Conservation (phyloP, 1,140 invertebrate genomes). For the Ectropis grisescens region DNA sequence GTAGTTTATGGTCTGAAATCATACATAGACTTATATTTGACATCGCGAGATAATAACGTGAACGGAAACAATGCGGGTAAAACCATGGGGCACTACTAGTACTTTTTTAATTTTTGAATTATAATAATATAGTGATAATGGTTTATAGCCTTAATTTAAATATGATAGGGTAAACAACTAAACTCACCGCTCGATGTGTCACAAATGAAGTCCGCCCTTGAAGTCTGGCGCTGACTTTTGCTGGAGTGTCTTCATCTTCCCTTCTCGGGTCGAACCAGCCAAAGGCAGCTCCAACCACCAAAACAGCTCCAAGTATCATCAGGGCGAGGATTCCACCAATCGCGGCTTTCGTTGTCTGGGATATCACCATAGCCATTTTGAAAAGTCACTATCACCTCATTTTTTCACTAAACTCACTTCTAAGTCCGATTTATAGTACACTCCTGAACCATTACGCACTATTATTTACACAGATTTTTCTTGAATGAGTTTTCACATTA, state of each 20-base stretch:
- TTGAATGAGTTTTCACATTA: too few species aligned
- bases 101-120: too few species aligned
- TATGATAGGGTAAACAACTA: too few species aligned
- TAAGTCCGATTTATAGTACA: slow-evolving; percentile 6
- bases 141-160: too few species aligned
- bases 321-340: slow-evolving; percentile 53
- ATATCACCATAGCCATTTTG: slow-evolving; percentile 65
- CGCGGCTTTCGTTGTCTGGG: slow-evolving; percentile 58
- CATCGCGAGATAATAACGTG: too few species aligned
- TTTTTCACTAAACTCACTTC: slow-evolving; percentile 12
- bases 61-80: too few species aligned
- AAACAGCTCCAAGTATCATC: slow-evolving; percentile 58
- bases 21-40: too few species aligned
- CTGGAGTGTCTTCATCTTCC: slow-evolving; percentile 59
- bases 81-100: too few species aligned
- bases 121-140: too few species aligned
- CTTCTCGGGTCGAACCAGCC: slow-evolving; percentile 58
- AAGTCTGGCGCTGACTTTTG: slow-evolving; percentile 55
- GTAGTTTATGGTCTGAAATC: too few species aligned
- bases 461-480: too few species aligned
- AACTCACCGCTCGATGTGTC: slow-evolving; percentile 58
- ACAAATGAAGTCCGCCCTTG: slow-evolving; percentile 60
- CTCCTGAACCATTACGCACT: too few species aligned
- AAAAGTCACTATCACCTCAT: slow-evolving; percentile 43
- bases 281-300: slow-evolving; percentile 54